Conservation (phyloP, 2,113 vertebrate species). For the Brachypodius melanocephalos region DNA sequence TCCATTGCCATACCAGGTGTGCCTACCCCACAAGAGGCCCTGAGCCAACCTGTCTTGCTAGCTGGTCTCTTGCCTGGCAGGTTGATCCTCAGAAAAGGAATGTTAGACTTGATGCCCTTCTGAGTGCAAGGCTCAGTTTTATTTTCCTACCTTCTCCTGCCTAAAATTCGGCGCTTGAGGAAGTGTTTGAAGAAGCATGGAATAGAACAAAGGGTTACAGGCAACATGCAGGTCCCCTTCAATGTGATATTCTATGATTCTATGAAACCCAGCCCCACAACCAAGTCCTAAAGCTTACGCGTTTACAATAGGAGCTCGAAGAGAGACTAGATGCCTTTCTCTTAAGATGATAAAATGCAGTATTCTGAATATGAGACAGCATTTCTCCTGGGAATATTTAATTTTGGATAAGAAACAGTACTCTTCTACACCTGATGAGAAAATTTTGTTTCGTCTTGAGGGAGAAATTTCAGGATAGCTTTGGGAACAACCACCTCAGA, state of each 20-base stretch:
- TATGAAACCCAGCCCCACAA: background rate
- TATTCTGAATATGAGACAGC: background rate
- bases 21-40: background rate
- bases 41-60: background rate
- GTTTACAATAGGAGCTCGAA: background rate
- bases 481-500: conserved; percentile 30
- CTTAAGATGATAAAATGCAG: background rate
- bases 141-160: background rate
- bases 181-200: background rate
- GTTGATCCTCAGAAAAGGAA: background rate
- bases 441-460: conserved; percentile 13
- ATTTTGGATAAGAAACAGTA: background rate
- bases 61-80: background rate
- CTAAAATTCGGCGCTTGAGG: background rate
- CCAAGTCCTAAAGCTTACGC: background rate
- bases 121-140: background rate
- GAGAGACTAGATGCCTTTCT: background rate
- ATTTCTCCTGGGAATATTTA: background rate
- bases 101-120: background rate
- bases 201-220: background rate
- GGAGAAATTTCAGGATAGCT: conserved; percentile 30
- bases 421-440: background rate
- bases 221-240: background rate
- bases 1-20: background rate
- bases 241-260: background rate